Evolutionary conservation across 2,888 invertebrate genomes (phyloP).

Genomic region (Tryphoninae sp.): DNA sequence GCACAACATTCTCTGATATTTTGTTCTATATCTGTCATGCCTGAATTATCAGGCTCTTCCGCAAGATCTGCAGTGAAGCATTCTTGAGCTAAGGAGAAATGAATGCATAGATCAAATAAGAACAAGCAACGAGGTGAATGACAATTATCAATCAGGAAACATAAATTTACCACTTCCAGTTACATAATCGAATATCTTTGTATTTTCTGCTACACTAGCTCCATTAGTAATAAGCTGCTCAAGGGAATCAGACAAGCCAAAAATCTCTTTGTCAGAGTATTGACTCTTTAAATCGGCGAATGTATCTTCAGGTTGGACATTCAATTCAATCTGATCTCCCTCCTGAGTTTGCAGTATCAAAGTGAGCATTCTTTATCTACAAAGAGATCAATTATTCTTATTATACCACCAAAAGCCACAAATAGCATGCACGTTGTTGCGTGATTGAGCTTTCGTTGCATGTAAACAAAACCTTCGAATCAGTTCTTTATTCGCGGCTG

Average conservation of each 20-base stretch:
- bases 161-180: slow-evolving; percentile 55
- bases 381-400: neutral
- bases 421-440: neutral
- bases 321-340: slow-evolving; percentile 63
- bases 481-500: neutral
- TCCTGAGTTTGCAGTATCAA: slow-evolving; percentile 62
- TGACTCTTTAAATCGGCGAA: slow-evolving; percentile 62
- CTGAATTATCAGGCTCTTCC: neutral
- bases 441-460: neutral
- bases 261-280: slow-evolving; percentile 50
- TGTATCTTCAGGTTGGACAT: slow-evolving; percentile 61
- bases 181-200: slow-evolving; percentile 63
- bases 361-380: slow-evolving; percentile 58
- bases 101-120: neutral
- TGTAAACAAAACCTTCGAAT: slow-evolving; percentile 13
- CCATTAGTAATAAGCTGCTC: slow-evolving; percentile 62
- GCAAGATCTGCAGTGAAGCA: slow-evolving; percentile 34
- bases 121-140: neutral
- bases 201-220: slow-evolving; percentile 53
- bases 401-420: slow-evolving; percentile 7
- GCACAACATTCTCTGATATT: slow-evolving; percentile 52
- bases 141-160: neutral
- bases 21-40: neutral
- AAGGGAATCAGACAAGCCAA: slow-evolving; percentile 52
- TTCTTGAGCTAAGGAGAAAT: slow-evolving; percentile 40